Evolutionary conservation across 1,140 invertebrate species (phyloP).

Genomic region (Vanessa tameamea): DNA sequence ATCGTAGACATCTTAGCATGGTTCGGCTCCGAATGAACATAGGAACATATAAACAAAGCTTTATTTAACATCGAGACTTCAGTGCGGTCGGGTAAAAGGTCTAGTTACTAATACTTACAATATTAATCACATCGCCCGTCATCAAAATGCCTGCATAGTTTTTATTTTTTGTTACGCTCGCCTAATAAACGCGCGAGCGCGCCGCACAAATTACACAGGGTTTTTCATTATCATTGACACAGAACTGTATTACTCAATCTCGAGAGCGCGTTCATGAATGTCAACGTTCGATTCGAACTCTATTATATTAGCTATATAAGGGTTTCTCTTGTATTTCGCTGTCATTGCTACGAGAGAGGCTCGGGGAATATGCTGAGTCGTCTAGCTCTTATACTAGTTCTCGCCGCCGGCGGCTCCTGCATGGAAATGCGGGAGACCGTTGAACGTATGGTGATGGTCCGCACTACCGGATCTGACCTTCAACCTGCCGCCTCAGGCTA

Average conservation of each 20-base stretch:
- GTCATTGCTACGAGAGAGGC: slow-evolving; percentile 59
- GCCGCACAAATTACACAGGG: slow-evolving; percentile 65
- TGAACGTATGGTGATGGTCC: slow-evolving; percentile 77
- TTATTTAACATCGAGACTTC: no score
- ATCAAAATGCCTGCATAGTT: not conserved
- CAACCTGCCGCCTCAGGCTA: slow-evolving; percentile 79
- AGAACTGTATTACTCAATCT: slow-evolving; percentile 73
- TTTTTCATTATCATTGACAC: slow-evolving; percentile 79
- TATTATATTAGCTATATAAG: slow-evolving; percentile 73
- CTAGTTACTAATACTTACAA: not conserved
- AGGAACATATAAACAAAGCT: no score
- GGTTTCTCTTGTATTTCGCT: slow-evolving; percentile 58
- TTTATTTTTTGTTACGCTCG: slow-evolving; percentile 11
- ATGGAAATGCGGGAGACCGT: slow-evolving; percentile 75
- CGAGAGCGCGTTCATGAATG: slow-evolving; percentile 73
- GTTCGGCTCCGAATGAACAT: no score
- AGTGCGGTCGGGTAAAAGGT: no score
- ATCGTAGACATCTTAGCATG: no score
- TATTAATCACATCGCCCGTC: not conserved
- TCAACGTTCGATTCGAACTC: slow-evolving; percentile 64
- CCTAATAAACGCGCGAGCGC: slow-evolving; percentile 52
- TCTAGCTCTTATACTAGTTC: slow-evolving; percentile 48
- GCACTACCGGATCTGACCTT: slow-evolving; percentile 75
- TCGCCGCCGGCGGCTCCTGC: slow-evolving; percentile 48
- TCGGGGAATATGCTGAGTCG: slow-evolving; percentile 59